Evolutionary conservation across 2,797 vertebrate genomes (phyloP).

Genomic region (Xiphophorus birchmanni): DNA sequence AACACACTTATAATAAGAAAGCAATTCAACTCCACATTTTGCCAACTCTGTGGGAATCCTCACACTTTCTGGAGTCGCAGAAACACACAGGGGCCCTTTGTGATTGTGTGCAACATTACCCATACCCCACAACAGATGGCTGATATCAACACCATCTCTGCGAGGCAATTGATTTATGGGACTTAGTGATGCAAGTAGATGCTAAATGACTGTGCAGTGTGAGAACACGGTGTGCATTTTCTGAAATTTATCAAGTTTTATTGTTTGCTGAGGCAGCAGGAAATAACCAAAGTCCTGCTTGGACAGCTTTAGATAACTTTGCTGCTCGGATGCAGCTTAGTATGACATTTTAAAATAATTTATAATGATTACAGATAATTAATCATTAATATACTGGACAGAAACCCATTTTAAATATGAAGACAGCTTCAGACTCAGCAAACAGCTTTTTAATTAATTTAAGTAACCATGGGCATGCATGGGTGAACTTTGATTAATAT

Average conservation of each 20-base stretch:
- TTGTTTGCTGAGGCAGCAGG: conserved; percentile 28
- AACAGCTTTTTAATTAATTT: conserved; percentile 2
- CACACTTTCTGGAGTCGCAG: not conserved
- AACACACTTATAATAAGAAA: not conserved
- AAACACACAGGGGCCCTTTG: conserved; percentile 1
- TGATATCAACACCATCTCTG: conserved; percentile 51
- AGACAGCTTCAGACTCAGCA: not conserved
- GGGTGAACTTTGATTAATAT: not conserved
- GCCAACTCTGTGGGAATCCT: not conserved
- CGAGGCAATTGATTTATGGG: conserved; percentile 60
- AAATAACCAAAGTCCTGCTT: conserved; percentile 23
- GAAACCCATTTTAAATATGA: not conserved
- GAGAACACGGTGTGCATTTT: conserved; percentile 13
- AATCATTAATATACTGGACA: not conserved
- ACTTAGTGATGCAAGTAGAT: conserved; percentile 28
- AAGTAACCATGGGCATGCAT: not conserved
- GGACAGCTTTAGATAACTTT: not conserved
- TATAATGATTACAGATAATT: not conserved
- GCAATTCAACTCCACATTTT: not conserved
- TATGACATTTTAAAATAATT: not conserved
- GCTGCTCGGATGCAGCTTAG: not conserved
- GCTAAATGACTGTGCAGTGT: conserved; percentile 31
- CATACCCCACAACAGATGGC: conserved; percentile 65
- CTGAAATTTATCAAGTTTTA: conserved; percentile 15
- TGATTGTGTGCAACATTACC: conserved; percentile 17